Percentiles rank a stretch among this genome's conserved stretches.
phyloP scores from a whole-genome alignment of 2,797 vertebrate species.

The Menidia menidia region DNA sequence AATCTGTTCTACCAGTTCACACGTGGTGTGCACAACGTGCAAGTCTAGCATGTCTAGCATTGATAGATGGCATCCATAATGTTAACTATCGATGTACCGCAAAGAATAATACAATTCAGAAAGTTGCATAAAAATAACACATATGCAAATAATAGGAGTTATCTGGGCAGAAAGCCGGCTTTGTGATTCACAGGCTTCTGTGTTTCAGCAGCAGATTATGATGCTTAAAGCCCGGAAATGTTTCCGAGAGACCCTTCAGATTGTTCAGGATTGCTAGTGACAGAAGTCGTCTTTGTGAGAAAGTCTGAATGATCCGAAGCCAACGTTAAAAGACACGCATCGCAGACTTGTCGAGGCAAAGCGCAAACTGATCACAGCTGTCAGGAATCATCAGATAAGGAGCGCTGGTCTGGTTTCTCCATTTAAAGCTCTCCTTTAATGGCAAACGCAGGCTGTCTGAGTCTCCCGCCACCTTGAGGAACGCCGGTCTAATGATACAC shows the following conservation, averaged over 20 bases:
- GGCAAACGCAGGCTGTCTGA: conserved; percentile 80
- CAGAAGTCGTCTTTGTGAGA: conserved; percentile 21
- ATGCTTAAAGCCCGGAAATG: background rate
- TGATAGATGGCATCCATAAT: conserved; percentile 45
- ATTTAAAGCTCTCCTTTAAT: conserved; percentile 69
- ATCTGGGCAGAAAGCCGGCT: background rate
- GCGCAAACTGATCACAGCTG: conserved; percentile 41
- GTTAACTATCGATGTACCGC: conserved; percentile 4
- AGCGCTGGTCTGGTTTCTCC: conserved; percentile 73
- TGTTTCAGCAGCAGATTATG: conserved; percentile 4
- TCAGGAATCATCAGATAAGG: conserved; percentile 63
- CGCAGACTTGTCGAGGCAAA: background rate
- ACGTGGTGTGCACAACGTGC: conserved; percentile 31
- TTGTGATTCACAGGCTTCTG: background rate
- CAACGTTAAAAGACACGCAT: background rate
- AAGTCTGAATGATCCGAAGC: conserved; percentile 25
- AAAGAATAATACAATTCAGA: conserved; percentile 6
- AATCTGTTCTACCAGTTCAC: conserved; percentile 40
- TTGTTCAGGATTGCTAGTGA: background rate
- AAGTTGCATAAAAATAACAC: background rate
- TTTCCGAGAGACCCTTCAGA: background rate
- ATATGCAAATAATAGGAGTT: background rate
- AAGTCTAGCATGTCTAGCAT: conserved; percentile 35
- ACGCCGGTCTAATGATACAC: conserved; percentile 59
- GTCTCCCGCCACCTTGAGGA: conserved; percentile 51